These are phyloP conservation scores for Drosophila percnosoma DNA, from an alignment of 2,888 invertebrate genomes.

Conservation along the genomic window DNA sequence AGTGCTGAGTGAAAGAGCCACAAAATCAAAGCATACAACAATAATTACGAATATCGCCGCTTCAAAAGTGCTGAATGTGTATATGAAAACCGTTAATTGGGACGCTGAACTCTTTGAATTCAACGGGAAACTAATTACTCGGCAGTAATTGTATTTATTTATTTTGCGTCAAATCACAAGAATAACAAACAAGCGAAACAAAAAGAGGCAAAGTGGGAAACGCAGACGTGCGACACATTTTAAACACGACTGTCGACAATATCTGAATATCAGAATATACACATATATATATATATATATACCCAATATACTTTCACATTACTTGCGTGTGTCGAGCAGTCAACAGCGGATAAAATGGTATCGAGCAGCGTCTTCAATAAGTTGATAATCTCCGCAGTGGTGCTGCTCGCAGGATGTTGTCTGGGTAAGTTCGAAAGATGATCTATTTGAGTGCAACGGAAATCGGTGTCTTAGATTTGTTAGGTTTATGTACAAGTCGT, in stretches of 20 bases:
- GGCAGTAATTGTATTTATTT: slow-evolving; percentile 58
- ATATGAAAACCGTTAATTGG: slow-evolving; percentile 57
- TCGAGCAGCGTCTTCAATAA: slow-evolving; percentile 39
- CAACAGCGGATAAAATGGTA: slow-evolving; percentile 52
- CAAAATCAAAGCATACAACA: slow-evolving; percentile 34
- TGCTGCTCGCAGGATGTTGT: slow-evolving; percentile 50
- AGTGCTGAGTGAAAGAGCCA: slow-evolving; percentile 11
- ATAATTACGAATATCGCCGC: slow-evolving; percentile 11
- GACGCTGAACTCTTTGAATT: slow-evolving; percentile 47
- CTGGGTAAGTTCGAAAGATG: slow-evolving; percentile 53
- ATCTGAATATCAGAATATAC: slow-evolving; percentile 18
- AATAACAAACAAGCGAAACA: slow-evolving; percentile 60
- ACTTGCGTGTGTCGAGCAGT: slow-evolving; percentile 36
- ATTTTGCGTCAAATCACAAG: slow-evolving; percentile 41
- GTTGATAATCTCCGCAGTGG: slow-evolving; percentile 29
- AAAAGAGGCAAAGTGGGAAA: slow-evolving; percentile 19
- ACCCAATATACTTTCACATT: slow-evolving; percentile 33
- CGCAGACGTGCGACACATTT: slow-evolving; percentile 65
- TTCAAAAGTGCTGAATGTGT: slow-evolving; percentile 68
- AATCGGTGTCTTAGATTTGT: slow-evolving; percentile 34
- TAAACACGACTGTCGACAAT: slow-evolving; percentile 10
- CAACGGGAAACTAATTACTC: slow-evolving; percentile 64
- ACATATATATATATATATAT: slow-evolving; percentile 8
- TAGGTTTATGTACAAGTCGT: slow-evolving; percentile 18
- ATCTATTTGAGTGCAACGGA: slow-evolving; percentile 41